A percentile compares a stretch with the other conserved stretches of the same genome.
Evolutionary conservation across 2,888 invertebrate genomes (phyloP).

Genomic region (Sisyra nigra): DNA sequence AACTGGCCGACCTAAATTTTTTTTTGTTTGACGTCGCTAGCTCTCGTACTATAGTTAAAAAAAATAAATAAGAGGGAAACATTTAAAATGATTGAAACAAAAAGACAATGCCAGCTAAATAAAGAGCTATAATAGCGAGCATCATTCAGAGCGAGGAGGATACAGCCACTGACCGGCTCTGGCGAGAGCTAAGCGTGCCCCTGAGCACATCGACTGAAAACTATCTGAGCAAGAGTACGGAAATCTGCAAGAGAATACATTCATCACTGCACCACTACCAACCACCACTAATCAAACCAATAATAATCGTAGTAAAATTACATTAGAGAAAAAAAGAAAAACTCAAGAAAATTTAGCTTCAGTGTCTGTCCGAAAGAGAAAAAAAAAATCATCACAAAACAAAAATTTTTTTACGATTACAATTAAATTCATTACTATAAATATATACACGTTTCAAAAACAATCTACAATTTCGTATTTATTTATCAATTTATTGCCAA

Average conservation of each 20-base stretch:
- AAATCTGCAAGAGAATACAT: constrained; percentile 52
- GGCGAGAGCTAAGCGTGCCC: constrained; percentile 34
- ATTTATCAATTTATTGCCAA: too few relatives aligned
- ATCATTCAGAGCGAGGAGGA: constrained; percentile 14
- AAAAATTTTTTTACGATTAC: too few relatives aligned
- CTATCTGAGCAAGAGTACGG: constrained; percentile 58
- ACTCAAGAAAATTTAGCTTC: not conserved
- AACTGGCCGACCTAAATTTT: too few relatives aligned
- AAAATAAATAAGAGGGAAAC: constrained; percentile 10
- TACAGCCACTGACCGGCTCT: constrained; percentile 29
- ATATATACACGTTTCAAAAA: too few relatives aligned
- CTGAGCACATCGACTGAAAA: constrained; percentile 46
- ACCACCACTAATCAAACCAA: not conserved
- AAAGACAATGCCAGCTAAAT: constrained; percentile 10
- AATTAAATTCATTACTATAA: too few relatives aligned
- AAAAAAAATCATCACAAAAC: constrained; percentile 1
- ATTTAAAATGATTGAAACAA: constrained; percentile 9
- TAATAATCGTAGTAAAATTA: constrained; percentile 7
- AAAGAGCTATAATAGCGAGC: constrained; percentile 12
- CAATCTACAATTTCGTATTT: too few relatives aligned
- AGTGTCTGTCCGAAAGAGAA: too few relatives aligned
- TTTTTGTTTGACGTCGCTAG: too few relatives aligned
- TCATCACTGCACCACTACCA: constrained; percentile 5
- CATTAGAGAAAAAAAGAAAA: constrained; percentile 5
- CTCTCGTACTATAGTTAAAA: too few relatives aligned